Base-by-base conservation (phyloP, 2,113 vertebrate species). In the Camelus dromedarius region DNA sequence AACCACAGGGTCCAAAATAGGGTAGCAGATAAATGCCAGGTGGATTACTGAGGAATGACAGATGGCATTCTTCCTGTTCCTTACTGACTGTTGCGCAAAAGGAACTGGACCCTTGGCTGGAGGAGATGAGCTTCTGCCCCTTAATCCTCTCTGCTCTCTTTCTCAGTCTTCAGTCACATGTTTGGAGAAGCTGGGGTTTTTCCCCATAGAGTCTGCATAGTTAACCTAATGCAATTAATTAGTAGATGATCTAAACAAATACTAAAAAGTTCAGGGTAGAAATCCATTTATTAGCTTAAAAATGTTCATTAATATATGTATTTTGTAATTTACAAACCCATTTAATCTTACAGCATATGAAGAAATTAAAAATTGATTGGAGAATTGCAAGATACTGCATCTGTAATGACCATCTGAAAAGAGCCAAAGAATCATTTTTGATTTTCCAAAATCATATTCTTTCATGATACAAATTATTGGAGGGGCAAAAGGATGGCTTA, bases 211-310 rank as follows among this genome's bases (percentile, higher is more conserved):
- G n/a, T 73, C 58, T 87, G 48, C 38, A 62, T 19, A 50, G 50
- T 82, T 95, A 92, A 83, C 46, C 48, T 28, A 93, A 52, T n/a
- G 54, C 19, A 88, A 60, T 92, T 89, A 87, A n/a, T 32, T 58
- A 72, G 70, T 70, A 64, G 32, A 82, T 60, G 26, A 91, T 20
- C 30, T 50, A 95, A 87, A 75, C 6, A 91, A 64, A 46, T 72
- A 89, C 32, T 66, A 50, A 56, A 70, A 60, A 48, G 50, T 87
- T 80, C 73, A 75, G 6, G 67, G 42, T 30, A 93, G 58, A 88
- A 89, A 95, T 72, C 62, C 24, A 73, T 58, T 91, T 32, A 67
- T 62, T 54, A 66, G 83, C 42, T 67, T 67, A 30, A 88, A 75
- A 92, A 62, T 66, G 19, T 79, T 87, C 38, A 91, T 87, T 52